phyloP scores from a whole-genome alignment of 2,113 vertebrate species.

The Anguilla rostrata region DNA sequence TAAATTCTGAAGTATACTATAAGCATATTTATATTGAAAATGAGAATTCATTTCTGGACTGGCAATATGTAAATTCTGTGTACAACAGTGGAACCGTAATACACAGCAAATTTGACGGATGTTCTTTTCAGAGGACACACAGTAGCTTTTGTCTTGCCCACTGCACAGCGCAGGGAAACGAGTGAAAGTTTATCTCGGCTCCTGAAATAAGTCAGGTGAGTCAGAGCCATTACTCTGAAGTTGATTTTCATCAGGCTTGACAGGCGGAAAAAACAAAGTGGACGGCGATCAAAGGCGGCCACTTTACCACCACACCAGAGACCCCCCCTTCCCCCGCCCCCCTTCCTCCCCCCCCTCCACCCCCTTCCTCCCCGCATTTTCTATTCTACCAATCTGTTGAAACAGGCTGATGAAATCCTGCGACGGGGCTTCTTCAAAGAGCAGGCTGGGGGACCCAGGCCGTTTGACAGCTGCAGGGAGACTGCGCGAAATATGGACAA shows the following conservation, averaged over 20 bases:
- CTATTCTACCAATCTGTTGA: slow-evolving; percentile 37
- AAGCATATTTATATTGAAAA: not conserved
- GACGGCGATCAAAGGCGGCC: slow-evolving; percentile 24
- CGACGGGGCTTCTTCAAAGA: not conserved
- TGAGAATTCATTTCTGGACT: not conserved
- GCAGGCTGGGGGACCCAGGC: not conserved
- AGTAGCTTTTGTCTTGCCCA: not conserved
- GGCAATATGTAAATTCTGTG: too few relatives aligned
- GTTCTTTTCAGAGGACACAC: too few relatives aligned
- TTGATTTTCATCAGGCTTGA: slow-evolving; percentile 13
- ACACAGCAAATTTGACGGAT: too few relatives aligned
- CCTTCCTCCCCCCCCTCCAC: too few relatives aligned
- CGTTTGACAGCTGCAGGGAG: not conserved
- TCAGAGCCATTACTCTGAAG: slow-evolving; percentile 45
- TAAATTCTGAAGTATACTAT: not conserved
- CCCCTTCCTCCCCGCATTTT: slow-evolving; percentile 13
- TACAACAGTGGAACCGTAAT: too few relatives aligned
- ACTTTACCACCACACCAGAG: slow-evolving; percentile 29
- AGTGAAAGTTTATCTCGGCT: not conserved
- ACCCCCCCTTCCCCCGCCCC: too few relatives aligned
- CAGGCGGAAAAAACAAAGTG: slow-evolving; percentile 20
- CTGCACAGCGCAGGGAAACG: not conserved
- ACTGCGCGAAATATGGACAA: not conserved
- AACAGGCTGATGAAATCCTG: slow-evolving; percentile 4
- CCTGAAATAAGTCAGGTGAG: not conserved